These are phyloP conservation scores for Amblyraja radiata DNA, from an alignment of 2,797 vertebrate genomes.

Conservation along the genomic window DNA sequence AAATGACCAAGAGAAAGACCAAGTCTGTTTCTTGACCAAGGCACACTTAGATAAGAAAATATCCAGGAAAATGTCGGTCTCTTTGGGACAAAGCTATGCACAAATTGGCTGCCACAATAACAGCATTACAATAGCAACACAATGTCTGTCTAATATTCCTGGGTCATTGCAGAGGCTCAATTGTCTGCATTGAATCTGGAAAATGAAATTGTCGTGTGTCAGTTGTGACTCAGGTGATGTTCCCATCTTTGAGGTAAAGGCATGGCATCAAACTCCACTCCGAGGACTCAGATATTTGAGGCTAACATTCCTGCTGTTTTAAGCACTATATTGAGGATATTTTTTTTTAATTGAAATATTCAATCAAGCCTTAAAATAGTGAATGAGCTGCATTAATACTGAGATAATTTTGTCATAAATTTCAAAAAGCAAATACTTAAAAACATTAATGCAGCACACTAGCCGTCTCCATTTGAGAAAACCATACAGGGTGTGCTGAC, in stretches of 20 bases:
- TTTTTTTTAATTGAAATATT: not conserved
- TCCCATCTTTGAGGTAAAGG: not conserved
- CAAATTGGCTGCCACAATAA: not conserved
- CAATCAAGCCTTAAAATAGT: not conserved
- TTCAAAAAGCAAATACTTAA: no score
- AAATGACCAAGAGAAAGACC: not conserved
- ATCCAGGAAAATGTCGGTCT: not conserved
- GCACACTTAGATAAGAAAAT: not conserved
- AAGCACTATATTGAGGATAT: not conserved
- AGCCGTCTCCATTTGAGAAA: no score
- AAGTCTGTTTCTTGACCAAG: not conserved
- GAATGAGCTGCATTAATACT: no score
- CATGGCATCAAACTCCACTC: not conserved
- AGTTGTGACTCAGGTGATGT: not conserved
- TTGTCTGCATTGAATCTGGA: not conserved
- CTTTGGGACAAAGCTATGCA: not conserved
- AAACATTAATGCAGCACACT: no score
- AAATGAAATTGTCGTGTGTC: not conserved
- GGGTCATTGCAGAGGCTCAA: not conserved
- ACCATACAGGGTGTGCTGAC: not conserved
- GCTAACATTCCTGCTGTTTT: not conserved
- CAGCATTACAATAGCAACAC: not conserved
- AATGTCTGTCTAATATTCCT: not conserved
- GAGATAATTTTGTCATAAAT: no score
- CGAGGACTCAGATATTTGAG: not conserved